These are phyloP conservation scores for Peromyscus melanophrys DNA, from an alignment of 2,797 vertebrate species.

Conservation along the genomic window DNA sequence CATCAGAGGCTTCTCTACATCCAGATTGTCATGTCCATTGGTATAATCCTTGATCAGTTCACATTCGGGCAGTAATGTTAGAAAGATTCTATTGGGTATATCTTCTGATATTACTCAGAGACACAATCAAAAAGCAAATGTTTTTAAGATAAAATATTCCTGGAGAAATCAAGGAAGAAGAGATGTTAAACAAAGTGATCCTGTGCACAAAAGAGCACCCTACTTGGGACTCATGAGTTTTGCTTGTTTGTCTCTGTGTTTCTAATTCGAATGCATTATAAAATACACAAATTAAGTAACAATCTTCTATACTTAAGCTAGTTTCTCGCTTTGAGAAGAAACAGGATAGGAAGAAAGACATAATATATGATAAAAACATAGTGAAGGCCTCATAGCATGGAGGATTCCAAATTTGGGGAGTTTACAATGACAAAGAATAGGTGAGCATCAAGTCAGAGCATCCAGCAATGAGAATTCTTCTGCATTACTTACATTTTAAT, in stretches of 20 bases:
- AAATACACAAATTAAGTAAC: not conserved
- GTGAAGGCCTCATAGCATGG: not conserved
- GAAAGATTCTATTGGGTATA: not conserved
- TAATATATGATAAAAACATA: not conserved
- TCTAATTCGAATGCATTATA: not conserved
- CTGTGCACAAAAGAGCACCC: not conserved
- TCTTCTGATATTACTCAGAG: not conserved
- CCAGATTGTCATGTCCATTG: too few relatives aligned
- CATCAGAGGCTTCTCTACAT: too few relatives aligned
- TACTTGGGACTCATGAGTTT: not conserved
- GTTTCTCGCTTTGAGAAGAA: not conserved
- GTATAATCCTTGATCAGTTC: too few relatives aligned
- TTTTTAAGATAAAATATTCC: constrained; percentile 7
- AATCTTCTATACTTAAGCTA: not conserved
- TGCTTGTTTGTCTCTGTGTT: not conserved
- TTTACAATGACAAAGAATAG: not conserved
- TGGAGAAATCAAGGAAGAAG: not conserved
- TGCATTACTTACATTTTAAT: not conserved
- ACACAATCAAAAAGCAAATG: not conserved
- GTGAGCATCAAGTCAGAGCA: not conserved
- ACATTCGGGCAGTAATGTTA: not conserved
- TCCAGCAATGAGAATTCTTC: not conserved
- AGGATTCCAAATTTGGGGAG: not conserved
- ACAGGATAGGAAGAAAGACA: not conserved
- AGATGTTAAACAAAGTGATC: not conserved